Evolutionary conservation across 1,140 invertebrate species (phyloP).

Genomic region (Lepidostoma basale): DNA sequence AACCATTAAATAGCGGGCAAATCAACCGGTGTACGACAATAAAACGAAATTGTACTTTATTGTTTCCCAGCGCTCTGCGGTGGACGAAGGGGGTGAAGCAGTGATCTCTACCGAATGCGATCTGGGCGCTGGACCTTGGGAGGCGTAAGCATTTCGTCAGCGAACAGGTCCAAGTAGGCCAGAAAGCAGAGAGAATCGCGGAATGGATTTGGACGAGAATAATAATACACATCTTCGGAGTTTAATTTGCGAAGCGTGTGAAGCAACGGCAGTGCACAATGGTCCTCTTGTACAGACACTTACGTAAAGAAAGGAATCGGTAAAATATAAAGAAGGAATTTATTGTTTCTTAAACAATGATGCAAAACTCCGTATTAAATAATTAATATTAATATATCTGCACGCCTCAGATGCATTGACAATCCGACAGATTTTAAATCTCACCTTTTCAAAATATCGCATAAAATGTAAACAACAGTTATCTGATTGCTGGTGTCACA

Average conservation of each 20-base stretch:
- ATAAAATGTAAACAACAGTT: too few species aligned
- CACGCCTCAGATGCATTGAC: too few species aligned
- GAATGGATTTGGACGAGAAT: not conserved
- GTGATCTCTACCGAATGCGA: too few species aligned
- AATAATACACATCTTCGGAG: not conserved
- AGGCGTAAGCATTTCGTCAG: not conserved
- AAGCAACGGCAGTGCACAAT: not conserved
- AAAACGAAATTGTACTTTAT: slow-evolving; percentile 11
- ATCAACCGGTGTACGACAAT: slow-evolving; percentile 2
- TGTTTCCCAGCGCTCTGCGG: not conserved
- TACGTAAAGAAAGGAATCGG: too few species aligned
- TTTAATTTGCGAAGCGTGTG: slow-evolving; percentile 1
- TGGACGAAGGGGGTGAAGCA: not conserved
- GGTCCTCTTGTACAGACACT: too few species aligned
- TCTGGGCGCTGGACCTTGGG: not conserved
- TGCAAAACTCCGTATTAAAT: too few species aligned
- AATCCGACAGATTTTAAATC: too few species aligned
- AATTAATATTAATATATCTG: too few species aligned
- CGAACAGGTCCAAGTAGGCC: slow-evolving; percentile 4
- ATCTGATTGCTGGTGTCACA: too few species aligned
- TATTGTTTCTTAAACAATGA: too few species aligned
- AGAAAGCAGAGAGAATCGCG: slow-evolving; percentile 1
- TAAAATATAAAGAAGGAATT: too few species aligned
- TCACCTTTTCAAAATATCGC: too few species aligned
- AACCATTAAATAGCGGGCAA: not conserved